These are phyloP conservation scores for Athetis lepigone DNA, from an alignment of 2,888 invertebrate genomes.

Conservation along the genomic window DNA sequence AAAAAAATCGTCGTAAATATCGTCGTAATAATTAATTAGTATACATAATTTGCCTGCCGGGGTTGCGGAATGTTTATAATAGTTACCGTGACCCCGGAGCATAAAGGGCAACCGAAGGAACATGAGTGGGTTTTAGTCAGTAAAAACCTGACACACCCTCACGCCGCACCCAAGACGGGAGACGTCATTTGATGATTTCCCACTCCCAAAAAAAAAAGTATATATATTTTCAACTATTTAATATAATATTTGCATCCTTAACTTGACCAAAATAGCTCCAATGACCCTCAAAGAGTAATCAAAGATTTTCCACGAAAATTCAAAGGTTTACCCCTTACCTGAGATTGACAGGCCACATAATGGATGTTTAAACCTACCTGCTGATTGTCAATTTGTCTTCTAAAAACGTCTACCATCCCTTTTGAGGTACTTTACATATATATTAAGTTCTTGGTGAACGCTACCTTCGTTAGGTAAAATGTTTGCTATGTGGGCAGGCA, in stretches of 20 bases:
- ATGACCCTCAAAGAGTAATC: neutral
- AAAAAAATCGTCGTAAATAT: too few species aligned
- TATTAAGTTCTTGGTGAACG: slow-evolving; percentile 44
- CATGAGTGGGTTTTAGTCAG: too few species aligned
- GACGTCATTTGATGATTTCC: too few species aligned
- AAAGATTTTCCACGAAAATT: slow-evolving; percentile 1
- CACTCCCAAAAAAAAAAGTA: too few species aligned
- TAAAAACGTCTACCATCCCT: slow-evolving; percentile 37
- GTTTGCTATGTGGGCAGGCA: slow-evolving; percentile 8
- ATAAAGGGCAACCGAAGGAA: too few species aligned
- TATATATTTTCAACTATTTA: neutral
- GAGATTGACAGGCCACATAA: slow-evolving; percentile 59
- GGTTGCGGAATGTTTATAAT: too few species aligned
- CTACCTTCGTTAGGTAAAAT: slow-evolving; percentile 21
- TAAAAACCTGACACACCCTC: too few species aligned
- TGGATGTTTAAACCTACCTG: slow-evolving; percentile 59
- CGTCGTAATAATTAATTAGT: too few species aligned
- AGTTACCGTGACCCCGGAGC: too few species aligned
- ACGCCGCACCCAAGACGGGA: too few species aligned
- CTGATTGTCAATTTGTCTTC: slow-evolving; percentile 75
- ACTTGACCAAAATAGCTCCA: neutral
- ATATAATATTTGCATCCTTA: neutral
- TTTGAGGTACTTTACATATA: slow-evolving; percentile 52
- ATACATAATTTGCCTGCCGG: too few species aligned
- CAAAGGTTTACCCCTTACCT: slow-evolving; percentile 37